Evolutionary conservation across 30 jellyfish, hydroid and myxozoan genomes (phyloP), one percentile per base, ranked within the genome.

Genomic region (Rhopilema esculentum): DNA sequence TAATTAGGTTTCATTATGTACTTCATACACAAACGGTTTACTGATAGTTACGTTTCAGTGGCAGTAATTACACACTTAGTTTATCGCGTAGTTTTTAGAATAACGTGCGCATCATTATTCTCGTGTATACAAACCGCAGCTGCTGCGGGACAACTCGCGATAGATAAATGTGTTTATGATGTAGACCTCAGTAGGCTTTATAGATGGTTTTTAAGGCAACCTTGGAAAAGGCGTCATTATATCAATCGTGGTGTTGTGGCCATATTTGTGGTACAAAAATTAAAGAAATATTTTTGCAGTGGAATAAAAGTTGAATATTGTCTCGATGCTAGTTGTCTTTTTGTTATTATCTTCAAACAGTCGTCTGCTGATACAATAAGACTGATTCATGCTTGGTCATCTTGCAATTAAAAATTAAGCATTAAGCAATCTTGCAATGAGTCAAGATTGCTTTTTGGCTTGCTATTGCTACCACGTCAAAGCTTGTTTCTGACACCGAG

Each of bases 151-250:
- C 1, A 66, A 52, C 8, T 1, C 28, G 66, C 25, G 25, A 4
- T 25, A 0, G 4, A 24, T 12, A 27, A 40, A 1, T 85, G 88
- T 85, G 78, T 79, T 85, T 23, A 85, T 85, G 94, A 85, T 51
- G 85, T 85, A 15, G 83, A 85, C 80, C 94, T 85, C 29, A 57
- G 88, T 31, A 75, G 49, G 20, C 52, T 67, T 31, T 76, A 50
- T 7, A 85, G 80, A 79, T 92, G 98, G 96, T 88, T 76, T 86
- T 69, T 92, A 40, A 77, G 93, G 76, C 96, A 53, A 27, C 98
- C 98, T 1, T 92, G 98, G 98, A 92, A 92, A 80, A 92, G 96
- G 95, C 75, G 74, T 63, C 28, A 23, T 48, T 40, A 12, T 40
- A 12, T 12, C 12, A 40, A 40, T 40, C 12, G 6, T 40, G 57